Evolutionary conservation across 2,113 vertebrate species (phyloP).

Genomic region (Psittacara wagleri): DNA sequence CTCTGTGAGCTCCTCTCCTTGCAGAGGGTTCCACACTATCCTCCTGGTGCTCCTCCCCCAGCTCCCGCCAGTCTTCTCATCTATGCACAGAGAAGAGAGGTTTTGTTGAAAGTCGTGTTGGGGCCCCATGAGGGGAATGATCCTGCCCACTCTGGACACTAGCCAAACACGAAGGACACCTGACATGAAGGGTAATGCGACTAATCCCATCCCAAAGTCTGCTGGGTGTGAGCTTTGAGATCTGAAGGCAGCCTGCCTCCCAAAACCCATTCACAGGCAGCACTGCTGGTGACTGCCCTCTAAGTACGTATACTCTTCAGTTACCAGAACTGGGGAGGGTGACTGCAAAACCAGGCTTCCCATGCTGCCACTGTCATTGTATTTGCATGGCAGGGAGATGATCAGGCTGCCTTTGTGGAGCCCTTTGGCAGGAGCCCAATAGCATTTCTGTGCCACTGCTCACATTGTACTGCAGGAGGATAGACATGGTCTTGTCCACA

Average conservation of each 20-base stretch:
- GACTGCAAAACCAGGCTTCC: not conserved
- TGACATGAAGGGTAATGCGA: not conserved
- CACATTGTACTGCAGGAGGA: constrained; percentile 59
- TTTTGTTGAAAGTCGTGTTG: not conserved
- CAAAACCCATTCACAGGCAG: not conserved
- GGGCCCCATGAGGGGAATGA: not conserved
- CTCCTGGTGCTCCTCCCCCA: not conserved
- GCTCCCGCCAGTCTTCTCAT: not conserved
- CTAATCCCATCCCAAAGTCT: not conserved
- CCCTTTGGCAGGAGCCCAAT: constrained; percentile 49
- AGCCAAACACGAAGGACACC: constrained; percentile 1
- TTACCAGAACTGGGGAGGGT: not conserved
- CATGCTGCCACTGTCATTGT: not conserved
- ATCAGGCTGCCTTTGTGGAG: constrained; percentile 48
- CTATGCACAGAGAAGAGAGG: not conserved
- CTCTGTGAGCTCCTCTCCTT: not conserved
- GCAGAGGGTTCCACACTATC: not conserved
- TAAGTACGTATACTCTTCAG: fast-evolving
- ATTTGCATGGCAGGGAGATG: constrained; percentile 15
- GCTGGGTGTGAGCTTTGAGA: not conserved
- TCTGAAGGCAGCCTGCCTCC: not conserved
- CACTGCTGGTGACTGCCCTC: not conserved
- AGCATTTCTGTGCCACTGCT: constrained; percentile 64
- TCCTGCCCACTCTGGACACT: constrained; percentile 43
- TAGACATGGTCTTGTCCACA: constrained; percentile 53